Evolutionary conservation across 2,797 vertebrate species (phyloP).

Genomic region (Limosa lapponica): DNA sequence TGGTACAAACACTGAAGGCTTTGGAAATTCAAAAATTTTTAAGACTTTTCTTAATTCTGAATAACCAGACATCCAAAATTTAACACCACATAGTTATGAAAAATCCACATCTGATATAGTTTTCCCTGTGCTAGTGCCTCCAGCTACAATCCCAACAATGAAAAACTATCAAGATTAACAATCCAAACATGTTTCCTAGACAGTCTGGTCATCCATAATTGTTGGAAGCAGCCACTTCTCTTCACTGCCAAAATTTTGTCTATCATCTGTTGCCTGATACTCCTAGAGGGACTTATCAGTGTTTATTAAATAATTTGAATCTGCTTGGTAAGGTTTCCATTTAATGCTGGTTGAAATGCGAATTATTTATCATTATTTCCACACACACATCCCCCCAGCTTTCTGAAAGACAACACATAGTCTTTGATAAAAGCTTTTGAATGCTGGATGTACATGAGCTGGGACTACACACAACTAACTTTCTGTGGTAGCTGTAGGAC

Average conservation of each 20-base stretch:
- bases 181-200: neutral
- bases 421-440: neutral
- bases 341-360: neutral
- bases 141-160: neutral
- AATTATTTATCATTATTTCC: neutral
- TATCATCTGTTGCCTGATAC: slow-evolving; percentile 14
- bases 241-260: slow-evolving; percentile 27
- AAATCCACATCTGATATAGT: neutral
- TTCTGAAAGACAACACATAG: neutral
- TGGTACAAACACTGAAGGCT: neutral
- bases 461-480: neutral
- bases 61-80: neutral
- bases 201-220: neutral
- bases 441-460: neutral
- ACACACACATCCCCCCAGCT: neutral
- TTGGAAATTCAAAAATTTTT: neutral
- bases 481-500: neutral
- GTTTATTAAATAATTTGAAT: slow-evolving; percentile 25
- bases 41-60: neutral
- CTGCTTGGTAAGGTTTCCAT: neutral
- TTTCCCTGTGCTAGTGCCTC: neutral
- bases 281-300: slow-evolving; percentile 5
- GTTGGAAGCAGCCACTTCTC: slow-evolving; percentile 8
- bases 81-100: neutral
- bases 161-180: neutral